Conservation (phyloP, 2,797 vertebrate genomes). For the Crenichthys baileyi region DNA sequence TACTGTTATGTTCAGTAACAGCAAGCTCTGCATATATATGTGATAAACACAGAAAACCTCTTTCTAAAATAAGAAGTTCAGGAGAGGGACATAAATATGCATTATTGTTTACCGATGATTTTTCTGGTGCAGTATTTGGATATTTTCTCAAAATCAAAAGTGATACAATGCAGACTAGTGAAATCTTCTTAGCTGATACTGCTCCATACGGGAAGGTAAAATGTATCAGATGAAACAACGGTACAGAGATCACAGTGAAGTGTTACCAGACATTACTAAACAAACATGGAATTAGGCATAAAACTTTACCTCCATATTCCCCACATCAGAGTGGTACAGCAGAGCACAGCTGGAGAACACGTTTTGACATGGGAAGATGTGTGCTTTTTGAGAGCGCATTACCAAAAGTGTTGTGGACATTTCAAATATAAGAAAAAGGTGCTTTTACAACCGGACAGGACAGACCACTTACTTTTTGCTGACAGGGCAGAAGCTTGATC, state of each 20-base stretch:
- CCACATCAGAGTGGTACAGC: constrained; percentile 9
- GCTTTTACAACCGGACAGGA: too few species aligned
- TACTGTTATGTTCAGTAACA: too few species aligned
- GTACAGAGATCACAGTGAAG: neutral
- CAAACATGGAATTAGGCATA: too few species aligned
- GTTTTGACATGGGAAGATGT: too few species aligned
- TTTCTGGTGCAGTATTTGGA: neutral
- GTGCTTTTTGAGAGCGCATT: constrained; percentile 9
- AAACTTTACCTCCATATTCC: too few species aligned
- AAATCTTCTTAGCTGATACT: too few species aligned
- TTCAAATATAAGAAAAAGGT: too few species aligned
- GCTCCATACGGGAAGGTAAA: neutral
- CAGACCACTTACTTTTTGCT: too few species aligned
- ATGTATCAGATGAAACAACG: neutral
- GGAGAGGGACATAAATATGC: neutral
- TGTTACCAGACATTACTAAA: neutral
- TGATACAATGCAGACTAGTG: neutral
- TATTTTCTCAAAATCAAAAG: neutral
- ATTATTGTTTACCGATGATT: neutral
- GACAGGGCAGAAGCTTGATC: too few species aligned
- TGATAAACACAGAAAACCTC: too few species aligned
- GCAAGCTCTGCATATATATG: too few species aligned
- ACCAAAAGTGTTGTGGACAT: neutral
- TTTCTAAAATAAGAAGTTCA: too few species aligned
- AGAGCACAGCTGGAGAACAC: neutral